Base-by-base conservation (phyloP, 2,113 vertebrate genomes). In the Nestor notabilis region DNA sequence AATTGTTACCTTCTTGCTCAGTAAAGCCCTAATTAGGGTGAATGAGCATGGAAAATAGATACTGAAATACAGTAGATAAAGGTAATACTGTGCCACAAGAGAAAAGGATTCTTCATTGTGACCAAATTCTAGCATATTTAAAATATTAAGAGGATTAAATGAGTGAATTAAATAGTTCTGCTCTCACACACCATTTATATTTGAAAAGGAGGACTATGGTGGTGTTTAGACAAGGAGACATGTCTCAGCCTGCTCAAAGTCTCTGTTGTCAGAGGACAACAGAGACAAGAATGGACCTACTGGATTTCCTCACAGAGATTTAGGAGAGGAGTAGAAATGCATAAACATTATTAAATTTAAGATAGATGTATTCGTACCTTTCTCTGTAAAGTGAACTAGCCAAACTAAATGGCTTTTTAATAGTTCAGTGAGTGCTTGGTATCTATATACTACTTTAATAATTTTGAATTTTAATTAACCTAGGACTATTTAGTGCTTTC, bases 141-240 rank as follows among this genome's bases (percentile, higher is more conserved):
- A 96, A 83, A 88, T 91, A 91, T 63, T 87, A 72, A 85, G 84
- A 83, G 85, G 78, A 89, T 95, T 95, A 93, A 87, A 72, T 63
- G 60, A 20, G 33, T 46, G n/a, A 87, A 93, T 94, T 83, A 92
- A 90, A 49, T 68, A 68, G 41, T 69, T 91, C 74, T 76, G 33
- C 33, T 91, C 33, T 89, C 37, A 41, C 1, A 7, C 21, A 52
- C 21, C 15, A 69, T 93, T 94, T 94, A n/a, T 37, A 61, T 91
- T 83, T 89, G 65, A 75, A 96, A 89, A 84, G 63, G 60, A 85
- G 17, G 41, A 19, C 43, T 75, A 0, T 64, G 60, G 50, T 65
- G 64, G 64, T 41, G 21, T 78, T 90, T 37, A 78, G 47, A 31
- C 19, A 20, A 90, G 49, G 49, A 86, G 55, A 56, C 6, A 1